Conservation (phyloP, 1,140 invertebrate species). For the Bombus consobrinus region DNA sequence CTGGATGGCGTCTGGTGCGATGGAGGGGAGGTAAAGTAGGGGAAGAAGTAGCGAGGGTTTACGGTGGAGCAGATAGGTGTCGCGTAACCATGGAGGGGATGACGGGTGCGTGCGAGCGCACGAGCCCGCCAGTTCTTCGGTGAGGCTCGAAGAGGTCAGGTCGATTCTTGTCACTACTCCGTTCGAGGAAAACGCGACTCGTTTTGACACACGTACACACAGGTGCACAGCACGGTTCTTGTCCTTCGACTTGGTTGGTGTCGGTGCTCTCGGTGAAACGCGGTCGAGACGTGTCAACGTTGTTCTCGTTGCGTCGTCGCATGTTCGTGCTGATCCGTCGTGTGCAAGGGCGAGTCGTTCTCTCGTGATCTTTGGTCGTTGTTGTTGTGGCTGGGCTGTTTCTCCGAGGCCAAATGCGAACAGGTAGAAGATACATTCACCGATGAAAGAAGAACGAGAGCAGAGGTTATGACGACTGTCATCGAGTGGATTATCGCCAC, state of each 20-base stretch:
- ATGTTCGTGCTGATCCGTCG: neutral
- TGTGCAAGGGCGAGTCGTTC: conserved; percentile 42
- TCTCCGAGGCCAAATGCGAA: neutral
- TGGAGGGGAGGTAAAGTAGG: conserved; percentile 36
- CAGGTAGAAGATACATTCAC: neutral
- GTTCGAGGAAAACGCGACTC: conserved; percentile 31
- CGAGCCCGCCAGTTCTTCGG: conserved; percentile 73
- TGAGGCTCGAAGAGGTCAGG: conserved; percentile 67
- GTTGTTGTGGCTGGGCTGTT: conserved; percentile 30
- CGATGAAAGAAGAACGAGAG: neutral
- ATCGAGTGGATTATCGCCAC: conserved; percentile 5
- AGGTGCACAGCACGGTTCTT: conserved; percentile 13
- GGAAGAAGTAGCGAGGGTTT: conserved; percentile 47
- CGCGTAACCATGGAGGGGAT: conserved; percentile 17
- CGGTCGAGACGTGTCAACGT: neutral
- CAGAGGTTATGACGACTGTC: neutral
- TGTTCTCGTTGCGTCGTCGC: conserved; percentile 3
- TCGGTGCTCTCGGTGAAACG: neutral
- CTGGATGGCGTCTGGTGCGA: neutral
- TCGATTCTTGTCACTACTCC: conserved; percentile 42
- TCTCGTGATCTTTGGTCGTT: neutral
- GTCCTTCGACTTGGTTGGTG: neutral
- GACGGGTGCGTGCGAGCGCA: conserved; percentile 45
- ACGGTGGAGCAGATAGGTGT: conserved; percentile 47
- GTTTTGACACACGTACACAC: conserved; percentile 2